Evolutionary conservation across 2,797 vertebrate species (phyloP).

Genomic region (Silurus aristotelis): DNA sequence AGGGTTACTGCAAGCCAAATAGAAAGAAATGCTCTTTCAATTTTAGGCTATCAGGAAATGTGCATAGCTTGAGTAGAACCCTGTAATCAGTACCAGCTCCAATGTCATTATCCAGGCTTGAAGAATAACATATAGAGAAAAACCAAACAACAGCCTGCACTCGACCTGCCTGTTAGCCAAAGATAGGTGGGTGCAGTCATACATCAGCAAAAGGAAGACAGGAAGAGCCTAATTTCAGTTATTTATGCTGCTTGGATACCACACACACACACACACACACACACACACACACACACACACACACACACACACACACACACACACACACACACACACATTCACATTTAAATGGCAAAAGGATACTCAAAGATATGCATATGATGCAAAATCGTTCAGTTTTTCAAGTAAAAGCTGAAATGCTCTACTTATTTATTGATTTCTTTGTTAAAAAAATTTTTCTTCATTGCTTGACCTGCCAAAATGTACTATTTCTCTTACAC

Average conservation of each 20-base stretch:
- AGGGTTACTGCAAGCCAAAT: not conserved
- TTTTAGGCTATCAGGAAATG: slow-evolving; percentile 1
- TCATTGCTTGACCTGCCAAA: not conserved
- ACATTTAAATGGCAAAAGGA: not conserved
- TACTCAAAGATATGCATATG: not conserved
- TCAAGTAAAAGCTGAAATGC: not conserved
- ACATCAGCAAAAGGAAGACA: slow-evolving; percentile 11
- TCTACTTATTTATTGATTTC: not conserved
- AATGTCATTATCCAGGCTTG: slow-evolving; percentile 21
- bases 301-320: not conserved
- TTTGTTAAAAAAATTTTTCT: not conserved
- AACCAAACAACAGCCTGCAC: slow-evolving; percentile 15
- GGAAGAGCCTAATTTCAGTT: not conserved
- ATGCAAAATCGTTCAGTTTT: not conserved
- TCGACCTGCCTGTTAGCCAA: slow-evolving; percentile 23
- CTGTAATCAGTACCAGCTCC: slow-evolving; percentile 26
- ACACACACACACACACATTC: not conserved
- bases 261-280: not conserved
- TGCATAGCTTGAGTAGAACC: slow-evolving; percentile 11
- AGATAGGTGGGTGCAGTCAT: slow-evolving; percentile 11
- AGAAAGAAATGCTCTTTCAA: slow-evolving; percentile 5
- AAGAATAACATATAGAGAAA: slow-evolving; percentile 26
- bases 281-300: not conserved
- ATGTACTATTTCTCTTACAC: not conserved
- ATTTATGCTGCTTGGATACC: not conserved